Conservation (phyloP, 2,113 vertebrate species). For the Cyprinodon brontotheroides region DNA sequence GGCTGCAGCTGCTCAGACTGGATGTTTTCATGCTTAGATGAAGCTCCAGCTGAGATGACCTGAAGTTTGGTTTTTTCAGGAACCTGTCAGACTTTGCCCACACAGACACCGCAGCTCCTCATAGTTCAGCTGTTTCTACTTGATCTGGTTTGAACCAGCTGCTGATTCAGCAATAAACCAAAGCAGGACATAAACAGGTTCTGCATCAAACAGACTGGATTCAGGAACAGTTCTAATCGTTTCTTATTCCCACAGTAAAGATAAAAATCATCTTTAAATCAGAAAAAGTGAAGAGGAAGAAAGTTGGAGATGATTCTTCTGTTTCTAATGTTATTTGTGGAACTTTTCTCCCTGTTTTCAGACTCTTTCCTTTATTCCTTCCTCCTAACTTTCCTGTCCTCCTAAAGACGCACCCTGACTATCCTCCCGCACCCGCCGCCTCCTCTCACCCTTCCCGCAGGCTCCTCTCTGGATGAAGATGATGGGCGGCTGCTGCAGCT, state of each 20-base stretch:
- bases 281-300: not conserved
- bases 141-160: too few relatives aligned
- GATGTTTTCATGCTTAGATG: not conserved
- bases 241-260: not conserved
- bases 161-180: not conserved
- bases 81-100: too few relatives aligned
- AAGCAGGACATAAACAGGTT: not conserved
- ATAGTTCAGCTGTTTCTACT: too few relatives aligned
- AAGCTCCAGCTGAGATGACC: not conserved
- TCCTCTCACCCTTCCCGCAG: conserved; percentile 80
- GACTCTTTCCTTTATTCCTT: too few relatives aligned
- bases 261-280: not conserved
- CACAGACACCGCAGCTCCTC: too few relatives aligned
- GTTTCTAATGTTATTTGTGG: too few relatives aligned
- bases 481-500: conserved; percentile 82
- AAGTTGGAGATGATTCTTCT: not conserved
- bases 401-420: not conserved
- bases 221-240: not conserved
- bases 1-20: too few relatives aligned
- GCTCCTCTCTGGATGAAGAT: conserved; percentile 91
- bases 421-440: not conserved
- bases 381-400: too few relatives aligned
- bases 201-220: not conserved
- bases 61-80: not conserved
- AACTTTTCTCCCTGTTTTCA: too few relatives aligned